Conservation (phyloP, 2,797 vertebrate genomes). For the Oceanodroma leucorhoa region DNA sequence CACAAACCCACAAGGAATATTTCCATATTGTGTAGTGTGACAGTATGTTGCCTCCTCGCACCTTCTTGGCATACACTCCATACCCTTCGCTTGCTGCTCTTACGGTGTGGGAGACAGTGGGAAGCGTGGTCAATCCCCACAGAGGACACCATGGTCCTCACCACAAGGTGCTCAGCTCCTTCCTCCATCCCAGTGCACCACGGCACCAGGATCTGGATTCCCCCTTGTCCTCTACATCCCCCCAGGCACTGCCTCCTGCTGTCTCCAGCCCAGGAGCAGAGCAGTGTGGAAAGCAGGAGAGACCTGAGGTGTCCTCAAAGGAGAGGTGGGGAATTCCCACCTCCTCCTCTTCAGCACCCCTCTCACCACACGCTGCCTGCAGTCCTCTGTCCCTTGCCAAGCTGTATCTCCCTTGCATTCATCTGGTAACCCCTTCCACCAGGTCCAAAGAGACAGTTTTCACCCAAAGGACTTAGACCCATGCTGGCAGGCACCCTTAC, state of each 20-base stretch:
- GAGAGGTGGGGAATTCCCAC: neutral
- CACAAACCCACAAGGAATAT: neutral
- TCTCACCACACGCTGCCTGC: neutral
- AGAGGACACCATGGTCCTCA: neutral
- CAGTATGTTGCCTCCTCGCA: neutral
- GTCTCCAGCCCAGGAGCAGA: neutral
- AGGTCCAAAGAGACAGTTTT: neutral
- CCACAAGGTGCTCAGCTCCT: neutral
- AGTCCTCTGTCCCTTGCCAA: accelerated
- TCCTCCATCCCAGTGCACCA: neutral
- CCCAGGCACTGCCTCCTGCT: neutral
- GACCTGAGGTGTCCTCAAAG: neutral
- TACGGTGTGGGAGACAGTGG: neutral
- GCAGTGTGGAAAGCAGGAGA: neutral
- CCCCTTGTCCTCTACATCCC: neutral
- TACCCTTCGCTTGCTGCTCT: neutral
- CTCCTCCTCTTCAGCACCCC: neutral
- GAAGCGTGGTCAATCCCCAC: neutral
- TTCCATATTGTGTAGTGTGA: neutral
- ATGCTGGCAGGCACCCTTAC: neutral
- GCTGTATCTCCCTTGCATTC: neutral
- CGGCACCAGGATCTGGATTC: neutral
- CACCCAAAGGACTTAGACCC: neutral
- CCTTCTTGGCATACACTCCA: neutral
- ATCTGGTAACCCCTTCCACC: neutral